These are phyloP conservation scores for Hylomyscus alleni DNA, from an alignment of 2,797 vertebrate genomes.

Conservation along the genomic window DNA sequence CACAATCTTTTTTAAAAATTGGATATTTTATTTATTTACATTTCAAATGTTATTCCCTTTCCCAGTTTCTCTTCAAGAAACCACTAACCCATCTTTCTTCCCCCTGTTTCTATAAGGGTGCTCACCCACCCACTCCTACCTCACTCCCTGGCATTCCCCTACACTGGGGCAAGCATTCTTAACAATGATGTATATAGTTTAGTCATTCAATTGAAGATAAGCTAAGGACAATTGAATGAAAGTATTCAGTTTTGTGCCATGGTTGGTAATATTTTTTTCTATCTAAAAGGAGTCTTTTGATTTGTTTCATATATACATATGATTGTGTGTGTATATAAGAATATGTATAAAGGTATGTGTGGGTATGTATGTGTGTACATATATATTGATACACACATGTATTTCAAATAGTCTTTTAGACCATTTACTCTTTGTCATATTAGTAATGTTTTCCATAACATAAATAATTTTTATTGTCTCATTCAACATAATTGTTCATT, in stretches of 20 bases:
- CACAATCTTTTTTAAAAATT: background rate
- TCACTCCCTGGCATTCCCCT: too few species aligned
- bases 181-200: background rate
- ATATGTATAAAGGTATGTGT: background rate
- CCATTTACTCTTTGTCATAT: background rate
- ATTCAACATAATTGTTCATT: too few species aligned
- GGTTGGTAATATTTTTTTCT: background rate
- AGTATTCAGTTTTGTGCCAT: background rate
- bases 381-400: background rate
- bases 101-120: too few species aligned
- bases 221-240: background rate
- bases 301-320: background rate
- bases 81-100: too few species aligned
- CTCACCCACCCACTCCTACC: too few species aligned
- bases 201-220: background rate
- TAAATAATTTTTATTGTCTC: background rate
- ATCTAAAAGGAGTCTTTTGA: background rate
- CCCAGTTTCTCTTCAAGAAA: too few species aligned
- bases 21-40: too few species aligned
- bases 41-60: too few species aligned
- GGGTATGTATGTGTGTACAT: background rate
- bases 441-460: background rate
- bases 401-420: conserved; percentile 3
- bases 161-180: background rate
- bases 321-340: background rate